A percentile compares a stretch with the other conserved stretches of the same genome.
Conservation (phyloP, 2,797 vertebrate species). For the Muscicapa striata region DNA sequence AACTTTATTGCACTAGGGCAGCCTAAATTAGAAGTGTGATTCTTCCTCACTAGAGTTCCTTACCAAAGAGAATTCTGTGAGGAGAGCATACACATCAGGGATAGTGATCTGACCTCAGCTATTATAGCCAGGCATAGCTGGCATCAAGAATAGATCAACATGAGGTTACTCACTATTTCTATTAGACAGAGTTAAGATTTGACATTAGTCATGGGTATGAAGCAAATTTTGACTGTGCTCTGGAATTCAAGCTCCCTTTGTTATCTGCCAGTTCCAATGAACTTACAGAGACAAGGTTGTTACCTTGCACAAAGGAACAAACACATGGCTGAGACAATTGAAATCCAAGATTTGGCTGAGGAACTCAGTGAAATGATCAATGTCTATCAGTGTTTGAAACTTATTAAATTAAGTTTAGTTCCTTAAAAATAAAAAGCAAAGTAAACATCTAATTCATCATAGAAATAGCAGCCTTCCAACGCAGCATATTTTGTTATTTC, state of each 20-base stretch:
- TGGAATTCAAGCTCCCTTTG: constrained; percentile 46
- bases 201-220: constrained; percentile 72
- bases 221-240: constrained; percentile 63
- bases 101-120: constrained; percentile 37
- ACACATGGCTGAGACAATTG: constrained; percentile 43
- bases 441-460: background rate
- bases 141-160: constrained; percentile 58
- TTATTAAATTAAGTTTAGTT: background rate
- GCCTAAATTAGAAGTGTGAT: background rate
- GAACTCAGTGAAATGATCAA: background rate
- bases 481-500: background rate
- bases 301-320: constrained; percentile 3
- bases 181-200: constrained; percentile 65
- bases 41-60: background rate
- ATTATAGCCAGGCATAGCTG: constrained; percentile 46
- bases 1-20: background rate
- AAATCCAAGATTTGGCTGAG: constrained; percentile 20
- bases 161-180: constrained; percentile 66
- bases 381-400: background rate
- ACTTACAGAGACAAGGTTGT: constrained; percentile 49
- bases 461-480: background rate
- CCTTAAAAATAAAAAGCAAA: constrained; percentile 16
- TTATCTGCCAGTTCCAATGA: constrained; percentile 65
- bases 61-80: constrained; percentile 25
- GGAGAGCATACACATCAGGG: background rate